Evolutionary conservation across 2,113 vertebrate species (phyloP).

Genomic region (Nothocercus julius): DNA sequence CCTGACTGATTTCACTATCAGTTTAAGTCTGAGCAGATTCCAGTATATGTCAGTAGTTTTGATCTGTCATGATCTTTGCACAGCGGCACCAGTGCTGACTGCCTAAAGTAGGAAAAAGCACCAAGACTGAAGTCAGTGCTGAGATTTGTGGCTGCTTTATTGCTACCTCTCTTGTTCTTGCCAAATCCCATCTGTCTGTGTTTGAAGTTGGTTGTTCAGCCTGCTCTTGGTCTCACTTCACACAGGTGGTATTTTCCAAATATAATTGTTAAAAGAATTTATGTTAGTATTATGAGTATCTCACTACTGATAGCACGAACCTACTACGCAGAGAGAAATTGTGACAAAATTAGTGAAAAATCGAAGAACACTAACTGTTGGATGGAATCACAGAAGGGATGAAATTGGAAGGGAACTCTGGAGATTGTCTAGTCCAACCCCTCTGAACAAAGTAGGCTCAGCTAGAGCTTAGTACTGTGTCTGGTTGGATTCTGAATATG

Average conservation of each 20-base stretch:
- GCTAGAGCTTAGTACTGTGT: not conserved
- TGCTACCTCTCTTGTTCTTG: not conserved
- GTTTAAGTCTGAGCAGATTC: not conserved
- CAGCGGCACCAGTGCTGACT: not conserved
- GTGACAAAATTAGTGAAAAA: not conserved
- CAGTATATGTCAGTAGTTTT: not conserved
- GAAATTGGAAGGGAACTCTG: not conserved
- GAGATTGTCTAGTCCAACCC: not conserved
- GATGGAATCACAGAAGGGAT: not conserved
- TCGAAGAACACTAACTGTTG: not conserved
- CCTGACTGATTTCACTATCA: not conserved
- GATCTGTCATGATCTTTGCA: not conserved
- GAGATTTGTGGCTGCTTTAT: not conserved
- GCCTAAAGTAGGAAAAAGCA: not conserved
- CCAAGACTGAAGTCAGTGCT: not conserved
- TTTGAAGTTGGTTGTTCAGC: not conserved
- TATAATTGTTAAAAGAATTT: not conserved
- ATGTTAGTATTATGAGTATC: not conserved
- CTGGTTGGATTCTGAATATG: not conserved
- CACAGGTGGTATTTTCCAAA: not conserved
- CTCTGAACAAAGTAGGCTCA: not conserved
- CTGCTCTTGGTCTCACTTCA: constrained; percentile 1
- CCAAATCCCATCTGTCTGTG: constrained; percentile 3
- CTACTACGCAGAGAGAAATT: not conserved
- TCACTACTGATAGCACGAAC: not conserved